Conservation (phyloP, 2,888 invertebrate species). For the Marronus borbonicus region DNA sequence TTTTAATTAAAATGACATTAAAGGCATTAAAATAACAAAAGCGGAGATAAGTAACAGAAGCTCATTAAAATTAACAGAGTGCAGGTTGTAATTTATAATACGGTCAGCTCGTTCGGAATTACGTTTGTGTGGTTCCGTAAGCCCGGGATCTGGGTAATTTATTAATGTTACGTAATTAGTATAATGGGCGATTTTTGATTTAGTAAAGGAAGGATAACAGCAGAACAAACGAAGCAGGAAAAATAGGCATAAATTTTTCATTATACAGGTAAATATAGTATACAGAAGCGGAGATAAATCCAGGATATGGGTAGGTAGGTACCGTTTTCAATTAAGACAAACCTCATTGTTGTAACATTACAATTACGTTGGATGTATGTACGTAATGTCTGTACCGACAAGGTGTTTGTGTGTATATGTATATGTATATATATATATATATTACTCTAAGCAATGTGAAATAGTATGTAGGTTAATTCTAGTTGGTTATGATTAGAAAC, state of each 20-base stretch:
- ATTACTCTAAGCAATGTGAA: too few relatives aligned
- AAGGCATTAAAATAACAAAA: conserved; percentile 39
- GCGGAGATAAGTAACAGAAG: conserved; percentile 38
- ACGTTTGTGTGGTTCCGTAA: conserved; percentile 34
- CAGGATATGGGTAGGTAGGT: too few relatives aligned
- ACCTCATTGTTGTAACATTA: too few relatives aligned
- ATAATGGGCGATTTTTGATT: conserved; percentile 40
- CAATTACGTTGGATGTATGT: too few relatives aligned
- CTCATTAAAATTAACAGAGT: conserved; percentile 42
- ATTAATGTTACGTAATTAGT: conserved; percentile 48
- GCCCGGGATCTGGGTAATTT: conserved; percentile 38
- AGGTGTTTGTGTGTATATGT: too few relatives aligned
- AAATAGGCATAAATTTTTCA: not conserved
- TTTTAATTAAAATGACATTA: conserved; percentile 40
- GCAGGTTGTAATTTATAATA: conserved; percentile 41
- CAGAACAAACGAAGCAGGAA: not conserved
- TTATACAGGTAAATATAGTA: too few relatives aligned
- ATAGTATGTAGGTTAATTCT: too few relatives aligned
- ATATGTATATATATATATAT: too few relatives aligned
- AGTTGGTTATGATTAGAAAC: too few relatives aligned
- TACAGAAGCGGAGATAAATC: too few relatives aligned
- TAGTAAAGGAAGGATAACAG: conserved; percentile 25
- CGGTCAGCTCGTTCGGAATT: conserved; percentile 35
- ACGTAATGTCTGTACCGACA: too few relatives aligned
- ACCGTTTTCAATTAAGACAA: too few relatives aligned